Evolutionary conservation across 2,797 vertebrate genomes (phyloP).

Genomic region (Anguilla marmorata): DNA sequence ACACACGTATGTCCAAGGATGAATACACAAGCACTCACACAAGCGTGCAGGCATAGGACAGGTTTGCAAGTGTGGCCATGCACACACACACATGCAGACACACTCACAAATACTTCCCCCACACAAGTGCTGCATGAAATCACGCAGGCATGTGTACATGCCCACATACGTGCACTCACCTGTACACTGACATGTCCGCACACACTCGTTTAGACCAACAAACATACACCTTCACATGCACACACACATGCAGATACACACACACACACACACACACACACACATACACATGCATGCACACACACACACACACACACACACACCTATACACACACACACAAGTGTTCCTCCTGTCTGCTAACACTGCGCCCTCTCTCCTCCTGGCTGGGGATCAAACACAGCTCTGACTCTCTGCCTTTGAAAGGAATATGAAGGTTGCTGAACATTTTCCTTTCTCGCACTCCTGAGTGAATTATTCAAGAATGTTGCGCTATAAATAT

Average conservation of each 20-base stretch:
- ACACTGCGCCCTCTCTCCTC: not conserved
- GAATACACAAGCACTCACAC: no score
- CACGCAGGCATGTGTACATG: no score
- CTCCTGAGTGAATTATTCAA: constrained; percentile 40
- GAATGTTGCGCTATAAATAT: not conserved
- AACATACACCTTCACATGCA: no score
- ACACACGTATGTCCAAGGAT: no score
- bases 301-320: not conserved
- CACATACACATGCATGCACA: rapidly evolving
- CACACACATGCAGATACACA: no score
- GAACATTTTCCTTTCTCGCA: constrained; percentile 31
- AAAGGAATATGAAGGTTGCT: constrained; percentile 29
- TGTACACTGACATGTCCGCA: not conserved
- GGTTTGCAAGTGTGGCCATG: no score
- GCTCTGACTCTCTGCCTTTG: not conserved
- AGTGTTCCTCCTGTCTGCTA: not conserved
- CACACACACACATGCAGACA: no score
- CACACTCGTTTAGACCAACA: not conserved
- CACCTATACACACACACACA: not conserved
- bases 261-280: no score
- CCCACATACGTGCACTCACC: no score
- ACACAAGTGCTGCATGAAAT: no score
- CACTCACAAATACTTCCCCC: no score
- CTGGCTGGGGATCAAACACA: not conserved
- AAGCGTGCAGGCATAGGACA: no score